Base-by-base conservation (phyloP, 2,113 vertebrate genomes). In the Empidonax traillii region DNA sequence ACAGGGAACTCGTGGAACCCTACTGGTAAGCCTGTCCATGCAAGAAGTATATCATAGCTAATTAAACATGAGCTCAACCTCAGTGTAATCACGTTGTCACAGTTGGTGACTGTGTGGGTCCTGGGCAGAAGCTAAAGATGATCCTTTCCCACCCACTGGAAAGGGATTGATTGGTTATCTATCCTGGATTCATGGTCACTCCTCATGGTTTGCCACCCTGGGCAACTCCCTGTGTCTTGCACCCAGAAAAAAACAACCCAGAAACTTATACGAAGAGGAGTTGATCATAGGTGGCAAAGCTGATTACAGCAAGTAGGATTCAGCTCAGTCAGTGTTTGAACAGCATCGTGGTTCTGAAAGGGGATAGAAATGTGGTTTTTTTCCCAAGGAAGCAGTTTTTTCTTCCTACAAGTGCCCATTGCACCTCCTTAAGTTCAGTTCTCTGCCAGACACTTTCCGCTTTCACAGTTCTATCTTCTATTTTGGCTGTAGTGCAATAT, bases 301-400 rank as follows among this genome's bases (percentile, higher is more conserved):
- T 63, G 37, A 80, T 8, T 44, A 30, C 12, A 73, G 22, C 41
- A 89, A 56, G 6, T 1, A 55, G 31, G 51, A 31, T 22, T 92
- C 23, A 56, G 30, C 69, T 6, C 21, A 76, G 39, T 10, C 43
- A 53, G 16, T 46, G 37, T 53, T 35, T 3, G 3, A 55, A 51
- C 6, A 63, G 20, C 11, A 35, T 41, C 4, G 18, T 0, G 0
- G 9, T 33, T 68, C n/a, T 72, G 22, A 77, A 59, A 61, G 25
- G 25, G 25, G 14, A 56, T 72, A 27, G 25, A 55, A 92, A 73
- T 23, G 2, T 4, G 14, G 7, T 10, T 37, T 82, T 96, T 96
- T 76, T 65, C 4, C 28, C 24, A 61, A 83, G 25, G 33, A 14
- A 67, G 3, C 12, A 67, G 8, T 53, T 9, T 84, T 73, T 56